Evolutionary conservation across 2,113 vertebrate genomes (phyloP), one percentile per base, ranked within the genome.

Genomic region (Syngnathus typhle): DNA sequence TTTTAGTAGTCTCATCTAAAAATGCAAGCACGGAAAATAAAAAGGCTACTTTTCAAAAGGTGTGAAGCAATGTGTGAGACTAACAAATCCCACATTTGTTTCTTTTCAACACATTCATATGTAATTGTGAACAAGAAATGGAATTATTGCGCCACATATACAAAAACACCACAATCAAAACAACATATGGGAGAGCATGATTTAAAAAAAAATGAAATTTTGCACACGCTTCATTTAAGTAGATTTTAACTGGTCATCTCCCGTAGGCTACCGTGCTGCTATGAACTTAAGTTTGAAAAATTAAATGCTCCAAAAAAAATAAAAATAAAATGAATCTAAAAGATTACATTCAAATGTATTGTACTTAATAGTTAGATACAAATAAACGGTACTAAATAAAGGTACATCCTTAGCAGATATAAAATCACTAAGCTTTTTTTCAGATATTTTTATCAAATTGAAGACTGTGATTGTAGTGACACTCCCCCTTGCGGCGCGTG

Each of bases 401-500:
- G 19, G 49, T 10, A 51, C 7, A 51, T 2, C 49, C 6, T 51
- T 10, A 43, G 8, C 41, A 9, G 8, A 9, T 10, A 43, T 10
- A 43, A 43, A 43, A 43, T 9, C 2, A 43, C 27, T 23, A 23
- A 23, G 6, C 39, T 46, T 46, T 46, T 23, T 32, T 41, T 15
- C 32, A 56, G n/a, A 4, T 0, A 44, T 21, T 27, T 65, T 68
- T 43, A 75, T 65, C 67, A 51, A 49, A 66, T 64, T 58, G 60
- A 65, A 51, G 69, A 55, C 69, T 84, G 75, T 21, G 75, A 59
- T 67, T 76, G 78, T 80, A 60, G 74, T 63, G 60, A 74, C 79
- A 83, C 89, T 89, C 91, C 90, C 88, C 84, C 90, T 91, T 75
- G 84, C 76, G 90, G 80, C 27, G 46, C 10, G 44, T 64, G 38